phyloP scores from a whole-genome alignment of 2,797 vertebrate genomes.

The Halcyon leucocephala region DNA sequence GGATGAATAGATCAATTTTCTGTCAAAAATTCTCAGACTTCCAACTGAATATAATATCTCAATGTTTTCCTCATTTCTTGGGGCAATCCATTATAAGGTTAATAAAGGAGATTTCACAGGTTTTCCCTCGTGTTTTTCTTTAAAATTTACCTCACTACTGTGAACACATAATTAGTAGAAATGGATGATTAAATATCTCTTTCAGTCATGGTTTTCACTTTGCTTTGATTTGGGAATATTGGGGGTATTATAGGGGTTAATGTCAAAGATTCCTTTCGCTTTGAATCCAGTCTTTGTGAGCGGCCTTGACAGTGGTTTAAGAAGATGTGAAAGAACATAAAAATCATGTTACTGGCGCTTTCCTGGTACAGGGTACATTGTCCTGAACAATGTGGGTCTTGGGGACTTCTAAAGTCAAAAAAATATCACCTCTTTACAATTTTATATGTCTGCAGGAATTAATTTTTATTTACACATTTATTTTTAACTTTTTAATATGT shows the following conservation, averaged over 20 bases:
- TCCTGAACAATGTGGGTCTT: background rate
- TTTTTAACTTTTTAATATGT: background rate
- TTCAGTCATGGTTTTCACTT: background rate
- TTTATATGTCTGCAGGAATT: background rate
- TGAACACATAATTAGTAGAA: background rate
- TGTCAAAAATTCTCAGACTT: background rate
- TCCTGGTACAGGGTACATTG: background rate
- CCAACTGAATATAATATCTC: background rate
- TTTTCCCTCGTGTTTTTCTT: background rate
- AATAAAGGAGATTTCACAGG: background rate
- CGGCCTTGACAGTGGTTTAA: background rate
- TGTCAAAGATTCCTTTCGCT: background rate
- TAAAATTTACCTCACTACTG: background rate
- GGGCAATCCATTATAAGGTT: fast-evolving
- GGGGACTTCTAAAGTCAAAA: background rate
- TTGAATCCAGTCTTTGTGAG: background rate
- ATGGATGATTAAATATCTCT: background rate
- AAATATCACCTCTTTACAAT: background rate
- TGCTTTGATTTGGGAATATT: background rate
- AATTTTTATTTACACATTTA: background rate
- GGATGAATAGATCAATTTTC: background rate
- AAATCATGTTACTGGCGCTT: background rate
- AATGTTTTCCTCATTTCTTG: background rate
- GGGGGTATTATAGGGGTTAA: background rate
- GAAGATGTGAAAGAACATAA: background rate